phyloP scores from a whole-genome alignment of 2,797 vertebrate genomes.

The Novumbra hubbsi region DNA sequence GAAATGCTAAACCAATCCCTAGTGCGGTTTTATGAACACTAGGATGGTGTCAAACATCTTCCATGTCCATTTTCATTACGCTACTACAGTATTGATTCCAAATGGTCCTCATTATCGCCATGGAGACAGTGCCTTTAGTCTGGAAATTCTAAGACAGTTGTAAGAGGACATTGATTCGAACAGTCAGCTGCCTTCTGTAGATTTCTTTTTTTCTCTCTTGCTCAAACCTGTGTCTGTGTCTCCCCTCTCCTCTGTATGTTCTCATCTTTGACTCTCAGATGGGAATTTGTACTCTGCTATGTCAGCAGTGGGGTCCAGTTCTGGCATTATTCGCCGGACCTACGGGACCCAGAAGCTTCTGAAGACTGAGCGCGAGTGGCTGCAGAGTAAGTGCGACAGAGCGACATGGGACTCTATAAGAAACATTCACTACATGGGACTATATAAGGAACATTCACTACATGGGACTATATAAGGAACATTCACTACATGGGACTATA shows the following conservation, averaged over 20 bases:
- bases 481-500: too few species aligned
- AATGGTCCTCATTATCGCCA: slow-evolving; percentile 40
- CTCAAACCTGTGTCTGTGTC: background rate
- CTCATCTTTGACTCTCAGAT: background rate
- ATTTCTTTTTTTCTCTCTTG: background rate
- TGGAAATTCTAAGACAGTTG: slow-evolving; percentile 30
- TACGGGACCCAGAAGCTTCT: slow-evolving; percentile 75
- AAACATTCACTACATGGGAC: background rate
- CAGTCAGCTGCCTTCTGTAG: background rate
- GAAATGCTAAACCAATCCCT: too few species aligned
- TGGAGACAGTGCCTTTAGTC: slow-evolving; percentile 47
- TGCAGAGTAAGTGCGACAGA: slow-evolving; percentile 75
- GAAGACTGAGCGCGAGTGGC: slow-evolving; percentile 80
- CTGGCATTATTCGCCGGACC: slow-evolving; percentile 76
- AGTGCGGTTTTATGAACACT: too few species aligned
- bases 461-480: too few species aligned
- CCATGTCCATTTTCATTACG: slow-evolving; percentile 49
- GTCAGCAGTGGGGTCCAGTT: slow-evolving; percentile 67
- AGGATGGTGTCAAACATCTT: too few species aligned
- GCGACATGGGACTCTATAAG: background rate
- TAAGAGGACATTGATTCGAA: slow-evolving; percentile 20
- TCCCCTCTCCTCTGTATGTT: background rate
- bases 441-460: background rate
- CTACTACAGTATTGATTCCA: slow-evolving; percentile 35
- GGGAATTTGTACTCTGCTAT: slow-evolving; percentile 77